A percentile compares a stretch with the other conserved stretches of the same genome.
Conservation (phyloP, 2,113 vertebrate genomes). For the Corythaixoides concolor region DNA sequence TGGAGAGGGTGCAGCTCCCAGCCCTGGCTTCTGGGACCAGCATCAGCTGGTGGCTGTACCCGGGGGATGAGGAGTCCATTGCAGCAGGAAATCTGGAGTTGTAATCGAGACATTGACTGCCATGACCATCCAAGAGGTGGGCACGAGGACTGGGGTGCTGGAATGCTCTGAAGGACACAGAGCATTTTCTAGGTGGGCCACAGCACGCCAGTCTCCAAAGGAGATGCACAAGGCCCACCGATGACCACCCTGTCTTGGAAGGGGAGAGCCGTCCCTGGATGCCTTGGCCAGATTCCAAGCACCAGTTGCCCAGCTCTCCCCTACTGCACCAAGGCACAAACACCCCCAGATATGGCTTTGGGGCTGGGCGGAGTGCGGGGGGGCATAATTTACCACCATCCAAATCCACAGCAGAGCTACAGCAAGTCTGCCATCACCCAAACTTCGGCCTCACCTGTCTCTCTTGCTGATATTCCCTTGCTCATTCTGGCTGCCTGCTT, state of each 20-base stretch:
- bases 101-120: neutral
- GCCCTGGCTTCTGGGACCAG: neutral
- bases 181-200: neutral
- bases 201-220: neutral
- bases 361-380: neutral
- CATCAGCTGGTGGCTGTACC: rapidly evolving
- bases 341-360: neutral
- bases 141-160: neutral
- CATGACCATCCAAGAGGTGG: neutral
- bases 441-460: neutral
- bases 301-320: neutral
- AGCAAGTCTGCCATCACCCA: neutral
- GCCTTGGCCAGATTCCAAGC: neutral
- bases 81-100: neutral
- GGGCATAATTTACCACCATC: neutral
- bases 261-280: neutral
- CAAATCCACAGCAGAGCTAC: neutral
- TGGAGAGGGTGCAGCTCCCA: neutral
- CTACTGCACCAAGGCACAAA: neutral
- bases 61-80: neutral
- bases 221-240: neutral
- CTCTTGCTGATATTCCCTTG: neutral
- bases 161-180: neutral
- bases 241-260: rapidly evolving
- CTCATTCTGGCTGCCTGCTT: neutral